These are phyloP conservation scores for Epinephelus cyanopodus DNA, from an alignment of 2,113 vertebrate genomes.

Conservation along the genomic window DNA sequence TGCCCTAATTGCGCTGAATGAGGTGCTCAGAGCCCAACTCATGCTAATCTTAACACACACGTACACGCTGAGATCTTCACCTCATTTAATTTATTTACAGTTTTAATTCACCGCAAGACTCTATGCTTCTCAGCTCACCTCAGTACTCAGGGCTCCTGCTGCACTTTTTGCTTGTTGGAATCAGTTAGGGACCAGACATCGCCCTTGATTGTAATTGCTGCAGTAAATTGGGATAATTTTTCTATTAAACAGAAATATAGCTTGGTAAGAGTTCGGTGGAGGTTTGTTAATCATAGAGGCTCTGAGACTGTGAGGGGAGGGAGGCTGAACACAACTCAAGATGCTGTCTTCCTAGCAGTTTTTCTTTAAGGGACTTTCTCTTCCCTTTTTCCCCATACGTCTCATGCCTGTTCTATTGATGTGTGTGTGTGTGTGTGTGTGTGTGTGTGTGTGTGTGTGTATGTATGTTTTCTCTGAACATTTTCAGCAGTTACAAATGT, in stretches of 20 bases:
- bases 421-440: too few relatives aligned
- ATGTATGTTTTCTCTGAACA: background rate
- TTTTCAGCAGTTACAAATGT: background rate
- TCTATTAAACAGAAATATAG: conserved; percentile 49
- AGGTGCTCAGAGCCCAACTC: conserved; percentile 38
- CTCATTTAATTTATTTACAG: conserved; percentile 63
- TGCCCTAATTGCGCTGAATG: conserved; percentile 71
- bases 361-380: background rate
- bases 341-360: conserved; percentile 8
- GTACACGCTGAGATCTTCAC: background rate
- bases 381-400: background rate
- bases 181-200: conserved; percentile 51
- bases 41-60: conserved; percentile 9
- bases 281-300: conserved; percentile 22
- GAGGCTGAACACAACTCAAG: background rate
- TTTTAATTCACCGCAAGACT: conserved; percentile 41
- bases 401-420: too few relatives aligned
- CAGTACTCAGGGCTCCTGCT: conserved; percentile 9
- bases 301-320: background rate
- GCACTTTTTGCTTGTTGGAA: conserved; percentile 40
- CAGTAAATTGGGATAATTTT: conserved; percentile 58
- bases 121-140: background rate
- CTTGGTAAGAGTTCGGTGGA: conserved; percentile 43
- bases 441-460: too few relatives aligned
- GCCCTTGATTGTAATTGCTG: conserved; percentile 63